Conservation (phyloP, 2,797 vertebrate species). For the Hypotaenidia okinawae region DNA sequence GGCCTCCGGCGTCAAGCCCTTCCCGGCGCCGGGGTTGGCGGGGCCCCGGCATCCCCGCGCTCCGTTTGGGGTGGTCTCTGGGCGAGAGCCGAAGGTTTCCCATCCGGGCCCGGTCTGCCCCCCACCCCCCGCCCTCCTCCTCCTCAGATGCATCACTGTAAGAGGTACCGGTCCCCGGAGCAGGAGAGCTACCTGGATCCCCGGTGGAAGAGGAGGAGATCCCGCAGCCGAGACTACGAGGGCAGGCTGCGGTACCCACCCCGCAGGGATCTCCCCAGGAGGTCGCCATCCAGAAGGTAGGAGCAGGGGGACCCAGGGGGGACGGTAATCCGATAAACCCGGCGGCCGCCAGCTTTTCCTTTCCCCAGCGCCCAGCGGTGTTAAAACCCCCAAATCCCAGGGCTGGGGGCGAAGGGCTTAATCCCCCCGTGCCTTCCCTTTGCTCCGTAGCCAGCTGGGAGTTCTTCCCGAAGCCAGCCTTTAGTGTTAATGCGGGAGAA, state of each 20-base stretch:
- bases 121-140: too few species aligned
- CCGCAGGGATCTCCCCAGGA: constrained; percentile 68
- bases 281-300: constrained; percentile 79
- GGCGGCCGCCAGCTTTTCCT: too few species aligned
- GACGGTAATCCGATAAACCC: fast-evolving
- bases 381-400: background rate
- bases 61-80: too few species aligned
- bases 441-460: too few species aligned
- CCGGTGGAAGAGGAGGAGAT: constrained; percentile 79
- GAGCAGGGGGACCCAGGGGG: background rate
- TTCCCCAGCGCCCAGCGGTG: background rate
- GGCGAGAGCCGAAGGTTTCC: too few species aligned
- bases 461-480: background rate
- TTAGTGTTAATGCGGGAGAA: background rate
- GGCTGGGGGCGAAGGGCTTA: background rate
- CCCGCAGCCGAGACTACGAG: constrained; percentile 76
- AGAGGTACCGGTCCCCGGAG: constrained; percentile 78
- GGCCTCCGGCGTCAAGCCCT: too few species aligned
- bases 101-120: too few species aligned
- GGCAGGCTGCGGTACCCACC: constrained; percentile 68
- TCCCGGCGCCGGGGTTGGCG: too few species aligned
- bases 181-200: constrained; percentile 73
- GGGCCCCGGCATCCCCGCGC: too few species aligned
- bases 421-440: background rate
- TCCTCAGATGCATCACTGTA: constrained; percentile 82